phyloP scores from a whole-genome alignment of 2,888 invertebrate species.

The Lycia hirtaria region DNA sequence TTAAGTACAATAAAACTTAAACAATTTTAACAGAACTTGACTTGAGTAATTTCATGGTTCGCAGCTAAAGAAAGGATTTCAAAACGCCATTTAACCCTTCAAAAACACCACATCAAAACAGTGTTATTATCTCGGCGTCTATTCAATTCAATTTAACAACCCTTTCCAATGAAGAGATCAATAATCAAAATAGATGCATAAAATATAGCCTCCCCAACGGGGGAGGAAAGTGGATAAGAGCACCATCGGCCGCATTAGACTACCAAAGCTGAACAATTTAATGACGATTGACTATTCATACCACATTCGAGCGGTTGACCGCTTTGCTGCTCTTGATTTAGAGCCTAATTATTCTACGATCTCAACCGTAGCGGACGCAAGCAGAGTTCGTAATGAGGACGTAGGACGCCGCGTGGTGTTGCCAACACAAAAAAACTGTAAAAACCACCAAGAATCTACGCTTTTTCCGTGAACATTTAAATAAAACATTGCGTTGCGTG shows the following conservation, averaged over 20 bases:
- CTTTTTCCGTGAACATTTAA: too few species aligned
- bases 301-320: slow-evolving; percentile 81
- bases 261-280: slow-evolving; percentile 83
- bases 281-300: slow-evolving; percentile 85
- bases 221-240: slow-evolving; percentile 43
- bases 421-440: too few species aligned
- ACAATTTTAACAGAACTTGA: too few species aligned
- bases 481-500: too few species aligned
- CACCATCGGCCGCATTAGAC: slow-evolving; percentile 70
- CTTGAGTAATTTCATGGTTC: too few species aligned
- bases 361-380: slow-evolving; percentile 76
- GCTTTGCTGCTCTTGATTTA: slow-evolving; percentile 82
- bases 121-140: slow-evolving; percentile 6
- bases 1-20: too few species aligned
- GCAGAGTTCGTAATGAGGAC: slow-evolving; percentile 77
- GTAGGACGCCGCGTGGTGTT: too few species aligned
- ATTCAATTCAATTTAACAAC: slow-evolving; percentile 10
- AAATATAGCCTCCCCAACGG: slow-evolving; percentile 23
- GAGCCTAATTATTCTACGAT: slow-evolving; percentile 82
- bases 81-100: slow-evolving; percentile 36
- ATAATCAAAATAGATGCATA: slow-evolving; percentile 16
- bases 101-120: slow-evolving; percentile 35
- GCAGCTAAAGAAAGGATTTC: too few species aligned
- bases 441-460: too few species aligned
- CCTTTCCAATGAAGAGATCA: slow-evolving; percentile 13